A percentile compares a stretch with the other conserved stretches of the same genome.
These are phyloP conservation scores for Eupeodes corollae DNA, from an alignment of 1,140 invertebrate species.

Conservation along the genomic window DNA sequence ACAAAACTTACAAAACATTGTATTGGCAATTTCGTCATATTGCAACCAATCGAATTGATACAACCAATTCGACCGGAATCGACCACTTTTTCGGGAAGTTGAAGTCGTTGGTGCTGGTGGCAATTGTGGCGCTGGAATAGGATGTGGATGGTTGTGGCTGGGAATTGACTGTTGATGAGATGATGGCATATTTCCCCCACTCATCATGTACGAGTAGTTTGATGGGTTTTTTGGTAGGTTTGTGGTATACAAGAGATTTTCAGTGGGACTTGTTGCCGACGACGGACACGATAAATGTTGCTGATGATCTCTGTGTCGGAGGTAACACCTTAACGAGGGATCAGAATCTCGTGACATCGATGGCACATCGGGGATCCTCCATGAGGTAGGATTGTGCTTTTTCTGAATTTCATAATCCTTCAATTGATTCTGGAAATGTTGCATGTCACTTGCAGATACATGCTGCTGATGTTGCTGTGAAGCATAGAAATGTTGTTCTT, in stretches of 20 bases:
- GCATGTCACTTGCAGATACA: background rate
- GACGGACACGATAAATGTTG: conserved; percentile 14
- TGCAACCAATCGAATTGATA: conserved; percentile 55
- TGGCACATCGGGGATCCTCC: conserved; percentile 9
- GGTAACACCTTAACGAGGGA: background rate
- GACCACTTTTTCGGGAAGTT: conserved; percentile 44
- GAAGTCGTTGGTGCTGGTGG: background rate
- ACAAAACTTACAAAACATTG: conserved; percentile 62
- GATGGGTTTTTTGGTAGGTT: too few relatives aligned
- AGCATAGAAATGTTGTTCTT: too few relatives aligned
- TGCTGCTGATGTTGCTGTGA: background rate
- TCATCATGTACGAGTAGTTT: too few relatives aligned
- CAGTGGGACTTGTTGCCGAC: conserved; percentile 7
- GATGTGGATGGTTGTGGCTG: background rate
- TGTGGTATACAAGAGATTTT: too few relatives aligned
- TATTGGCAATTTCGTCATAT: conserved; percentile 51
- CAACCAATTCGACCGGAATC: conserved; percentile 53
- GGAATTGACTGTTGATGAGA: conserved; percentile 5
- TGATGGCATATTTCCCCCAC: background rate
- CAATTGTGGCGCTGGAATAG: background rate
- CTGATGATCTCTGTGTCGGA: conserved; percentile 22
- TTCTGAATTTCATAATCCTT: conserved; percentile 2
- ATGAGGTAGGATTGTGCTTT: conserved; percentile 6
- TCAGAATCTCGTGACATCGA: background rate
- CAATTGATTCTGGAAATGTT: conserved; percentile 3